Base-by-base conservation (phyloP, 1,140 invertebrate genomes). In the Drosophila repletoides region DNA sequence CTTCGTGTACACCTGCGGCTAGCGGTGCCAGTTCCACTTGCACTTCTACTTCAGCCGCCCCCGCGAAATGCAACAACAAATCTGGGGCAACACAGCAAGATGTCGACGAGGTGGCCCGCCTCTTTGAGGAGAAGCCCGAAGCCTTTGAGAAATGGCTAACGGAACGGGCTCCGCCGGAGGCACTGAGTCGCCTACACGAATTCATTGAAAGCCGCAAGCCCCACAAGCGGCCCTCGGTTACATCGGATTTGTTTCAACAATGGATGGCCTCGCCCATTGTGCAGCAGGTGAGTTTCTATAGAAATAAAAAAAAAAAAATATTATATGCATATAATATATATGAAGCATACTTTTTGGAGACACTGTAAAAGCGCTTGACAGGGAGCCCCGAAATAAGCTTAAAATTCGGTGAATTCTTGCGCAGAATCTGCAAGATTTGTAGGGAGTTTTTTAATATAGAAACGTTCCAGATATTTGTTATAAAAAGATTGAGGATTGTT, bases 221-320 rank as follows among this genome's bases (percentile, higher is more conserved):
- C 52, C 89, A 91, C n/a, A 93, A 94, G 49, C 92, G 95, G 36
- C 95, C 95, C 55, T 96, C 95, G 34, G 94, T 96, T 26, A 96
- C 95, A 4, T 95, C 95, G 38, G 96, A 97, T 83, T 91, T 97
- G 33, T 96, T 97, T 88, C 95, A 96, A 79, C 92, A 94, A 46
- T 96, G 95, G 95, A 91, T 96, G 80, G 93, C 94, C 21, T 95
- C 94, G 55, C 94, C 94, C 1, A 68, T 53, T 6, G 92, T 93
- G 90, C 93, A 94, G 93, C 92, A 94, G 94, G 94, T 95, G 89
- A 91, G 77, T 38, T 15, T 5, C 6, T 17, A 0, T 15, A n/a
- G 21, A 29, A 40, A 7, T 4, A n/a, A n/a, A n/a, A n/a, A n/a
- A n/a, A n/a, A n/a, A n/a, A n/a, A n/a, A n/a, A n/a, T n/a, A n/a